These are phyloP conservation scores for Aramus guarauna DNA, from an alignment of 2,113 vertebrate species.

Conservation along the genomic window DNA sequence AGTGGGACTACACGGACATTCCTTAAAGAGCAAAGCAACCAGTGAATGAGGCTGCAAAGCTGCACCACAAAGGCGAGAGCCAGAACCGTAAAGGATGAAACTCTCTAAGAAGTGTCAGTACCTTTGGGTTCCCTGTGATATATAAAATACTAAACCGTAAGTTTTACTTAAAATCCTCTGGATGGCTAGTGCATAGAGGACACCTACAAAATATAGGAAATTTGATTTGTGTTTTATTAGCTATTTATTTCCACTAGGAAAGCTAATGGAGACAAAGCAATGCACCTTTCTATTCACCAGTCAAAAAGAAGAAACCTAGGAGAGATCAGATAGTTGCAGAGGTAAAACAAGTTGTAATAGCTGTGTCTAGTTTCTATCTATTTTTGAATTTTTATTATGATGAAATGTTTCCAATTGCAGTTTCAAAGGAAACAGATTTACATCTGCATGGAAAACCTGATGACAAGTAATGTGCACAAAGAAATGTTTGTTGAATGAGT, in stretches of 20 bases:
- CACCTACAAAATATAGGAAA: neutral
- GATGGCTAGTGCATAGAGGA: neutral
- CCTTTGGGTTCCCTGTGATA: neutral
- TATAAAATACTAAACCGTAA: neutral
- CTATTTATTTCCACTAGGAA: neutral
- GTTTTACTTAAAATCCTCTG: neutral
- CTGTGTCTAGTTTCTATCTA: neutral
- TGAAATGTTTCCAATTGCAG: neutral
- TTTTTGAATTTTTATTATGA: neutral
- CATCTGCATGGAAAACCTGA: neutral
- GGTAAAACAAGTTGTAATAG: neutral
- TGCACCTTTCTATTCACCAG: neutral
- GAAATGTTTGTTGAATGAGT: slow-evolving; percentile 18
- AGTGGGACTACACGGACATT: neutral
- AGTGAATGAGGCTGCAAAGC: neutral
- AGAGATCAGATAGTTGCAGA: neutral
- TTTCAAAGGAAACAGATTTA: neutral
- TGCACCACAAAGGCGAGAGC: neutral
- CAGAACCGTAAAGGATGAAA: neutral
- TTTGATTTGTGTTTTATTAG: neutral
- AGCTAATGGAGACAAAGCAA: neutral
- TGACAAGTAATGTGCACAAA: neutral
- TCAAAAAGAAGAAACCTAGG: neutral
- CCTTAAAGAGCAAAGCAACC: neutral
- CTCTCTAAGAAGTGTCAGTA: neutral